These are phyloP conservation scores for Takifugu ocellatus DNA, from an alignment of 2,797 vertebrate species.

Conservation along the genomic window DNA sequence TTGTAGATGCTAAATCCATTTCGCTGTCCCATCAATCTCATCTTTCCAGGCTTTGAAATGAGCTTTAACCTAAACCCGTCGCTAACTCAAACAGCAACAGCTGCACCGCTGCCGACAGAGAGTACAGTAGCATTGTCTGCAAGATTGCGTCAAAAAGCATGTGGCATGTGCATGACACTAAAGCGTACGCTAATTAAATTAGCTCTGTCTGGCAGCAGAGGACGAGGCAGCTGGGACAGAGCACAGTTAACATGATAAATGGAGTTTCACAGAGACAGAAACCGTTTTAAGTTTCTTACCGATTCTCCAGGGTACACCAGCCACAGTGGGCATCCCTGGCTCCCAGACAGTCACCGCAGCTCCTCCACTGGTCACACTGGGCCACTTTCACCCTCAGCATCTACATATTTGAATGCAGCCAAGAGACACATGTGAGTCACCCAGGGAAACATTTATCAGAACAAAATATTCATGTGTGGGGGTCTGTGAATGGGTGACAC, in stretches of 20 bases:
- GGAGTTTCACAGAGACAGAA: neutral
- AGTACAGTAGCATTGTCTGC: neutral
- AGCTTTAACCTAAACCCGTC: conserved; percentile 3
- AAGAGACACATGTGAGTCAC: neutral
- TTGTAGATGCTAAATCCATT: conserved; percentile 11
- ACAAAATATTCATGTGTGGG: no score
- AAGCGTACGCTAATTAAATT: conserved; percentile 28
- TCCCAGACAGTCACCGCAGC: conserved; percentile 85
- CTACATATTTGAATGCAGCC: conserved; percentile 59
- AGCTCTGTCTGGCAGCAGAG: conserved; percentile 18
- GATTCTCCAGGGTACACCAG: conserved; percentile 93
- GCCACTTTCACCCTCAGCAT: conserved; percentile 89
- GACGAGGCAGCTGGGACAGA: conserved; percentile 1
- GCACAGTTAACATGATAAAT: conserved; percentile 14
- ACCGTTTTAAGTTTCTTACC: conserved; percentile 71
- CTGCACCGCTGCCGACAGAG: conserved; percentile 1
- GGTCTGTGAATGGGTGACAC: no score
- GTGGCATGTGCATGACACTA: conserved; percentile 18
- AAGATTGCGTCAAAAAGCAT: conserved; percentile 21
- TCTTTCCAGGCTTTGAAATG: conserved; percentile 17
- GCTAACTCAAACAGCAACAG: conserved; percentile 8
- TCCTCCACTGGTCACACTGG: conserved; percentile 80
- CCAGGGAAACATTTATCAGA: neutral
- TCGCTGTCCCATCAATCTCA: conserved; percentile 16
- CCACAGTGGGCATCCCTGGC: conserved; percentile 90